These are phyloP conservation scores for Psettodes erumei DNA, from an alignment of 2,113 vertebrate species.

Conservation along the genomic window DNA sequence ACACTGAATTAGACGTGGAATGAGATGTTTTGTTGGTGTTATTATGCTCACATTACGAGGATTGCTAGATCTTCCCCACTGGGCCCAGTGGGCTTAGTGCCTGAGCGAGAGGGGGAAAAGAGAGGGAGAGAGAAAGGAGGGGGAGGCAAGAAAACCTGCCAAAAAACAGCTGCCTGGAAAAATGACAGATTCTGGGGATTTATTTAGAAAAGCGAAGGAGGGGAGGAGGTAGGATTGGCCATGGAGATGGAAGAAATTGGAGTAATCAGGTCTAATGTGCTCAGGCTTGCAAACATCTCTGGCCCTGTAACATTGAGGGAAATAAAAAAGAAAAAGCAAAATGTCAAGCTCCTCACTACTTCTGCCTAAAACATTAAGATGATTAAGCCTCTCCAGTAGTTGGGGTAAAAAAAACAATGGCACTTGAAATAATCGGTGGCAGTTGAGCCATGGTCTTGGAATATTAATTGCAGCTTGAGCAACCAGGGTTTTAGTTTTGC, in stretches of 20 bases:
- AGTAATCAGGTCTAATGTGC: slow-evolving; percentile 71
- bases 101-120: slow-evolving; percentile 39
- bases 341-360: slow-evolving; percentile 45
- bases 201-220: slow-evolving; percentile 39
- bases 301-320: slow-evolving; percentile 40
- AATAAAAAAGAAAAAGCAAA: slow-evolving; percentile 33
- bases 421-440: slow-evolving; percentile 71
- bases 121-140: slow-evolving; percentile 6
- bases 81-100: slow-evolving; percentile 69
- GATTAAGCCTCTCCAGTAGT: slow-evolving; percentile 72
- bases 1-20: slow-evolving; percentile 75
- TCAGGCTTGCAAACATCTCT: slow-evolving; percentile 62
- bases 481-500: slow-evolving; percentile 50
- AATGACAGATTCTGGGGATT: slow-evolving; percentile 62
- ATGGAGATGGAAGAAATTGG: slow-evolving; percentile 55
- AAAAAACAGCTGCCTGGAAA: slow-evolving; percentile 73
- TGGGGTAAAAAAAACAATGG: slow-evolving; percentile 45
- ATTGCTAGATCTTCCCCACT: slow-evolving; percentile 77
- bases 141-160: slow-evolving; percentile 59
- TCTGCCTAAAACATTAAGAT: slow-evolving; percentile 66
- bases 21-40: slow-evolving; percentile 79
- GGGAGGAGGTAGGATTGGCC: slow-evolving; percentile 26
- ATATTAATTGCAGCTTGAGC: slow-evolving; percentile 72
- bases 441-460: slow-evolving; percentile 56
- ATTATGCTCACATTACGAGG: slow-evolving; percentile 78